These are phyloP conservation scores for Alces alces DNA, from an alignment of 2,113 vertebrate genomes.

Conservation along the genomic window DNA sequence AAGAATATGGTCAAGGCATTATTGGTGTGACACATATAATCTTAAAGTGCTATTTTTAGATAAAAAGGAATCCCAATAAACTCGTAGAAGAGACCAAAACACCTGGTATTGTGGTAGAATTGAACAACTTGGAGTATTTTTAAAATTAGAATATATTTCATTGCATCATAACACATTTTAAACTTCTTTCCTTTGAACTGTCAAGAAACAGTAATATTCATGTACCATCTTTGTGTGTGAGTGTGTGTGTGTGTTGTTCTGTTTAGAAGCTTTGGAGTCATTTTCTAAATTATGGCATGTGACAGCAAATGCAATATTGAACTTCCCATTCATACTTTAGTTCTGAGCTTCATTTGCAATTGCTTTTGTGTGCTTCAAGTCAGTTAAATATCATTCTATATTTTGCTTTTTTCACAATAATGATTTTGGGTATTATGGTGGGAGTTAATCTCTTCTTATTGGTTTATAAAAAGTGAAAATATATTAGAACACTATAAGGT, in stretches of 20 bases:
- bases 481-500: not conserved
- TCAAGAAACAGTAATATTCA: too few species aligned
- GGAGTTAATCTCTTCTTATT: not conserved
- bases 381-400: not conserved
- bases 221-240: too few species aligned
- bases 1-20: not conserved
- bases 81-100: not conserved
- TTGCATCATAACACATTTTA: not conserved
- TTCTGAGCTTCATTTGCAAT: not conserved
- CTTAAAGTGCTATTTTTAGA: conserved; percentile 12
- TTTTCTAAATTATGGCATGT: not conserved
- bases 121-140: not conserved
- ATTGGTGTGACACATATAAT: not conserved
- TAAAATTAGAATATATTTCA: not conserved
- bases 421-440: not conserved
- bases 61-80: conserved; percentile 34
- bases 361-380: not conserved
- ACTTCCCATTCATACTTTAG: not conserved
- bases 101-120: not conserved
- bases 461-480: not conserved
- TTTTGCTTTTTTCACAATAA: not conserved
- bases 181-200: not conserved
- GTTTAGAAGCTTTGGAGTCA: not conserved
- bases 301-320: not conserved
- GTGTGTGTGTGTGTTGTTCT: not conserved